These are phyloP conservation scores for Gouania willdenowi DNA, from an alignment of 2,797 vertebrate species.

Conservation along the genomic window DNA sequence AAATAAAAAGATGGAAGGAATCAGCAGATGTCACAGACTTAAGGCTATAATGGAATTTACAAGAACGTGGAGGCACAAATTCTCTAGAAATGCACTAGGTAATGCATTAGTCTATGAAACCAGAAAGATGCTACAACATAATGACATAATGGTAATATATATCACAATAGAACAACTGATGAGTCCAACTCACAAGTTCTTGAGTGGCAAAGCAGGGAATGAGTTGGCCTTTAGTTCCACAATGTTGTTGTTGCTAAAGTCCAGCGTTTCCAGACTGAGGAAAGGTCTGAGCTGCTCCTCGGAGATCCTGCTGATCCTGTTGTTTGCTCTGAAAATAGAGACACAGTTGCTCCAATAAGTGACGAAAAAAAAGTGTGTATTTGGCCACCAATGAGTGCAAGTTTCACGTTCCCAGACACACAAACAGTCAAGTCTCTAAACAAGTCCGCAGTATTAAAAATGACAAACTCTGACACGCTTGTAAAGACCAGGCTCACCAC, in stretches of 20 bases:
- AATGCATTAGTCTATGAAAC: too few species aligned
- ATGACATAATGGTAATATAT: too few species aligned
- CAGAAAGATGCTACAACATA: too few species aligned
- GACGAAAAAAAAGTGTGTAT: conserved; percentile 35
- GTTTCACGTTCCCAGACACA: conserved; percentile 39
- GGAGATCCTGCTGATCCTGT: conserved; percentile 82
- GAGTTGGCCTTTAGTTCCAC: conserved; percentile 78
- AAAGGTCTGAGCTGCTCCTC: conserved; percentile 80
- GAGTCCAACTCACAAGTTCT: conserved; percentile 94
- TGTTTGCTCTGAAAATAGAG: conserved; percentile 86
- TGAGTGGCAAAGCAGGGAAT: conserved; percentile 85
- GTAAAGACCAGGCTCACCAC: conserved; percentile 29
- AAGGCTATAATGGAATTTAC: too few species aligned
- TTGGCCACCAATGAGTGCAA: conserved; percentile 19
- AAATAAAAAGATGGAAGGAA: not conserved
- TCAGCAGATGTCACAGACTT: too few species aligned
- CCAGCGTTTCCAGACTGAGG: conserved; percentile 85
- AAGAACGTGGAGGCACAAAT: too few species aligned
- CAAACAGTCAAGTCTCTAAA: conserved; percentile 47
- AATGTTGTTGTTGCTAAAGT: conserved; percentile 91
- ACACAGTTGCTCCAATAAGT: conserved; percentile 53
- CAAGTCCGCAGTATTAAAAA: conserved; percentile 47
- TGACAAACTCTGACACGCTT: conserved; percentile 21
- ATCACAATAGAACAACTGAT: too few species aligned
- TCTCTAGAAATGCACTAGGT: too few species aligned